A percentile compares a stretch with the other conserved stretches of the same genome.
phyloP scores from a whole-genome alignment of 2,888 invertebrate genomes.

The Ophion ventricosus region DNA sequence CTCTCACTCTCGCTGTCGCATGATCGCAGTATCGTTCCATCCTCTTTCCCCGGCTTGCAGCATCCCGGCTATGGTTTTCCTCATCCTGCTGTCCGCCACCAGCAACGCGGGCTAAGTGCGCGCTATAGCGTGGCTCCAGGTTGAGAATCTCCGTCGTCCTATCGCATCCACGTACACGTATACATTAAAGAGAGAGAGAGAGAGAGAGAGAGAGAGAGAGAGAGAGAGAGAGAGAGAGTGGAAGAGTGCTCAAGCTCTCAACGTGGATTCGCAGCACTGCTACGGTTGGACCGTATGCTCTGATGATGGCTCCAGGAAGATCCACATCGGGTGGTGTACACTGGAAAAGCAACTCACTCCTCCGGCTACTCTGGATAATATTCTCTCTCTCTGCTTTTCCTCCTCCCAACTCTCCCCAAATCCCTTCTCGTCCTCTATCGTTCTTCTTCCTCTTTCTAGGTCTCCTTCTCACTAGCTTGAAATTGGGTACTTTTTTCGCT shows the following conservation, averaged over 20 bases:
- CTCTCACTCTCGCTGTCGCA: slow-evolving; percentile 25
- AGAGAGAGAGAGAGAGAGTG: slow-evolving; percentile 1
- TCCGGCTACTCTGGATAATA: slow-evolving; percentile 53
- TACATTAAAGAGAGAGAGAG: neutral
- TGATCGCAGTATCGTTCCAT: slow-evolving; percentile 52
- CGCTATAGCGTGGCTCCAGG: slow-evolving; percentile 73
- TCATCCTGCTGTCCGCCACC: slow-evolving; percentile 43
- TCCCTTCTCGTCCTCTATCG: neutral
- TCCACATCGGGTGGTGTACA: slow-evolving; percentile 54
- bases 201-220: slow-evolving; percentile 5
- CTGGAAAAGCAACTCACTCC: slow-evolving; percentile 39
- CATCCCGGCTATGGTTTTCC: slow-evolving; percentile 62
- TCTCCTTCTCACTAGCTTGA: neutral
- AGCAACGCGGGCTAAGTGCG: slow-evolving; percentile 74
- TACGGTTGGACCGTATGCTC: slow-evolving; percentile 43
- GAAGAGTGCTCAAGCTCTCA: slow-evolving; percentile 21
- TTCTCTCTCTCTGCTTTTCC: slow-evolving; percentile 68
- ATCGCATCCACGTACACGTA: slow-evolving; percentile 64
- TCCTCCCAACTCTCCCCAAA: slow-evolving; percentile 63
- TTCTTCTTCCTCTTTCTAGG: neutral
- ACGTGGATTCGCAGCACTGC: slow-evolving; percentile 26
- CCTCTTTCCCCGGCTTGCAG: slow-evolving; percentile 47
- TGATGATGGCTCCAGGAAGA: slow-evolving; percentile 56
- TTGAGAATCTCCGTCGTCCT: slow-evolving; percentile 68
- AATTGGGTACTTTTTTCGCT: slow-evolving; percentile 10